phyloP scores from a whole-genome alignment of 2,113 vertebrate genomes.

The Cettia cetti region DNA sequence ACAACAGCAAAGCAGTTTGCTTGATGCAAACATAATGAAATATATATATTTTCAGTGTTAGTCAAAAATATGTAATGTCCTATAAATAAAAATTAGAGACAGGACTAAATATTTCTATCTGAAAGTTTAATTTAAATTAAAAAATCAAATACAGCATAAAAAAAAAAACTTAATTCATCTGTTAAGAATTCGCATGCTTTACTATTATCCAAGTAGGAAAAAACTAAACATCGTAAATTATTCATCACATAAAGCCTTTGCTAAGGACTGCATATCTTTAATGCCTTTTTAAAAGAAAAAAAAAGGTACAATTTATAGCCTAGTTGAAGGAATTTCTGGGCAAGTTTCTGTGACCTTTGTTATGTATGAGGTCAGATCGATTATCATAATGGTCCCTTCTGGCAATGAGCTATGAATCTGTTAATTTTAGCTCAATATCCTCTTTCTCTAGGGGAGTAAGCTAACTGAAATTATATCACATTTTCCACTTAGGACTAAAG shows the following conservation, averaged over 20 bases:
- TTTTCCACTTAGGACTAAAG: constrained; percentile 44
- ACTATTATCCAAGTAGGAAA: neutral
- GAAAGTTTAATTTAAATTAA: neutral
- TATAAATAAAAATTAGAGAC: neutral
- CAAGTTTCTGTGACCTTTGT: constrained; percentile 25
- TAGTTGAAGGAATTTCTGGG: constrained; percentile 29
- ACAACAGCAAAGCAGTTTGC: neutral
- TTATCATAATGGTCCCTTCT: constrained; percentile 61
- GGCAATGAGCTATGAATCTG: constrained; percentile 40
- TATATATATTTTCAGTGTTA: neutral
- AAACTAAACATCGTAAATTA: neutral
- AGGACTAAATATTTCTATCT: neutral
- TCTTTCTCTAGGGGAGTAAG: constrained; percentile 34
- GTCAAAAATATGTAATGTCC: neutral
- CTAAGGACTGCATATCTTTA: neutral
- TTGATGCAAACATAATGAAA: neutral
- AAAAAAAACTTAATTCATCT: neutral
- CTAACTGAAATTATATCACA: constrained; percentile 49
- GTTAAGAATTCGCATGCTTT: neutral
- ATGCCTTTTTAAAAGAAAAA: neutral
- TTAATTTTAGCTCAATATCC: constrained; percentile 64
- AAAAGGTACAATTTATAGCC: neutral
- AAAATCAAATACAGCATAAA: neutral
- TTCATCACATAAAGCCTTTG: neutral
- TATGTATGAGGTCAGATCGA: constrained; percentile 43